Evolutionary conservation across 1,140 invertebrate genomes (phyloP).

Genomic region (Drosophila obscura): DNA sequence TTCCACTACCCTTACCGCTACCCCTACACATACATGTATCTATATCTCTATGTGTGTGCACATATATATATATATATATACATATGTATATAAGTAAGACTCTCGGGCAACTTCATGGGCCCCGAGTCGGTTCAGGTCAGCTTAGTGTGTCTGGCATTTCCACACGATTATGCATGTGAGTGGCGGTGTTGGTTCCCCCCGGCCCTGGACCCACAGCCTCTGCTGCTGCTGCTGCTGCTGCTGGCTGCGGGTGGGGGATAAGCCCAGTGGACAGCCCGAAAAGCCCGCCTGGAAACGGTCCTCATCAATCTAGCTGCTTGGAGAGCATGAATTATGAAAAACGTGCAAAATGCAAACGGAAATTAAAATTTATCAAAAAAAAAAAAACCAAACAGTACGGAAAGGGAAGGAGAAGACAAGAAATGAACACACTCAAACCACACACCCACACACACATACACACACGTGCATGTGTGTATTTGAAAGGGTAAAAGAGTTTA

Average conservation of each 20-base stretch:
- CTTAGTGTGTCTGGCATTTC: slow-evolving; percentile 78
- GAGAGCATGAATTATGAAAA: slow-evolving; percentile 80
- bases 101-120: slow-evolving; percentile 34
- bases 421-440: slow-evolving; percentile 30
- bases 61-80: background rate
- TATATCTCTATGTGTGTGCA: slow-evolving; percentile 24
- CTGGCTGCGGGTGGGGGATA: slow-evolving; percentile 31
- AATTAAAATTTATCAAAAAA: slow-evolving; percentile 77
- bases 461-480: background rate
- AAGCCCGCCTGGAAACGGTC: slow-evolving; percentile 46
- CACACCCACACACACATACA: slow-evolving; percentile 1
- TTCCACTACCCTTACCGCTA: slow-evolving; percentile 20
- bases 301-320: slow-evolving; percentile 80
- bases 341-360: slow-evolving; percentile 81
- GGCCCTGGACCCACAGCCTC: slow-evolving; percentile 7
- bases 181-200: slow-evolving; percentile 37
- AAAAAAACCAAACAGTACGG: slow-evolving; percentile 17
- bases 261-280: slow-evolving; percentile 50
- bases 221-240: background rate
- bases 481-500: slow-evolving; percentile 45
- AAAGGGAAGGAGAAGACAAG: slow-evolving; percentile 10
- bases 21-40: background rate
- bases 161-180: slow-evolving; percentile 76
- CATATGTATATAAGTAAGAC: slow-evolving; percentile 73
- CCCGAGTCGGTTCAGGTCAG: slow-evolving; percentile 59